Conservation (phyloP, 2,797 vertebrate genomes). For the Petrocephalus schoutedeni region DNA sequence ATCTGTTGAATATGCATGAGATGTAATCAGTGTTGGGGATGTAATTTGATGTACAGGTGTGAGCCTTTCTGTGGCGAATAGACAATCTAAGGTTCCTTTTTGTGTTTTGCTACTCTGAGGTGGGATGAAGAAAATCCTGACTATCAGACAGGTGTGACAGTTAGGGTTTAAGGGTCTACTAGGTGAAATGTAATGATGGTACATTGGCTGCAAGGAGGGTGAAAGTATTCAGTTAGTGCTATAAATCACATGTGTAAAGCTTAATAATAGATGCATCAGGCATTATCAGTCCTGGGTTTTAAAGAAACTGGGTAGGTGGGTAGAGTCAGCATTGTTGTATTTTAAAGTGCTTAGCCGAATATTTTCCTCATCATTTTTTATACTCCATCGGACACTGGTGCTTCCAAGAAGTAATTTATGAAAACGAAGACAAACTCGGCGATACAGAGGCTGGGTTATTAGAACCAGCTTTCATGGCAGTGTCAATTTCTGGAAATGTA, state of each 20-base stretch:
- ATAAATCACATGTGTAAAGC: neutral
- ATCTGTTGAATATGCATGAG: neutral
- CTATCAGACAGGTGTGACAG: neutral
- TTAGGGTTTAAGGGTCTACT: neutral
- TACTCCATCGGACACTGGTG: neutral
- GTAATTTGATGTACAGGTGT: neutral
- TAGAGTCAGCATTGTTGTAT: neutral
- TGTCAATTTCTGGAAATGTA: neutral
- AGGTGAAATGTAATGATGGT: neutral
- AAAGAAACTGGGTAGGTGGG: neutral
- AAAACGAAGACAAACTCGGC: neutral
- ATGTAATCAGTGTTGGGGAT: neutral
- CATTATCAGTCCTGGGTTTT: neutral
- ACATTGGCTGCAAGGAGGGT: neutral
- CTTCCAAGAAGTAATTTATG: neutral
- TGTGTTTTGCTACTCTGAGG: neutral
- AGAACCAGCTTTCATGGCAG: neutral
- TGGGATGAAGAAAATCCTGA: neutral
- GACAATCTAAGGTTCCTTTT: neutral
- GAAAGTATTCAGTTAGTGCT: neutral
- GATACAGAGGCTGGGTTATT: neutral
- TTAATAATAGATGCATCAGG: neutral
- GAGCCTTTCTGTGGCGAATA: neutral
- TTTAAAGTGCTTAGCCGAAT: neutral
- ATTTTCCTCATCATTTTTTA: neutral